These are phyloP conservation scores for Mermis nigrescens DNA, from an alignment of 2,888 invertebrate genomes.

Conservation along the genomic window DNA sequence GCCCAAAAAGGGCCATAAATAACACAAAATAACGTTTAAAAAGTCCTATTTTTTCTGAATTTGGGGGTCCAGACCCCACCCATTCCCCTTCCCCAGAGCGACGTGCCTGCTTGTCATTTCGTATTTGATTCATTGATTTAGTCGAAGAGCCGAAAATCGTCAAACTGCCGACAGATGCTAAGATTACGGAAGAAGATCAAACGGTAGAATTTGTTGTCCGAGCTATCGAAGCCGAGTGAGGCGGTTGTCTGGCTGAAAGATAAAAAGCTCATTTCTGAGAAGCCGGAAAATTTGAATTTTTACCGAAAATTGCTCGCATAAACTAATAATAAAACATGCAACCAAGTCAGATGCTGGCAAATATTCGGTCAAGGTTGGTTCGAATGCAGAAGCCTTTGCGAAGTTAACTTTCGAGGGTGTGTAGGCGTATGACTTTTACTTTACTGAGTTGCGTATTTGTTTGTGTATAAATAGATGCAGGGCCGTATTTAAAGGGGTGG, in stretches of 20 bases:
- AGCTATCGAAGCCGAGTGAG: constrained; percentile 38
- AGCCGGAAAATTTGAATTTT: constrained; percentile 70
- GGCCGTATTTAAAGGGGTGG: too few relatives aligned
- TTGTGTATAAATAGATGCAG: too few relatives aligned
- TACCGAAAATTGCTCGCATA: constrained; percentile 59
- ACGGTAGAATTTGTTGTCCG: constrained; percentile 53
- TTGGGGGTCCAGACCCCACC: too few relatives aligned
- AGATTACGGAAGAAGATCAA: constrained; percentile 51
- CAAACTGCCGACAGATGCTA: constrained; percentile 48
- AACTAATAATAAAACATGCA: constrained; percentile 40
- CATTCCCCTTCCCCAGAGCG: too few relatives aligned
- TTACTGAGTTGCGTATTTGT: too few relatives aligned
- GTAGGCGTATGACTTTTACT: too few relatives aligned
- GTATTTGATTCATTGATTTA: too few relatives aligned
- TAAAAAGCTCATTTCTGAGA: constrained; percentile 46
- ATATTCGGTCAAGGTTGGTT: constrained; percentile 4
- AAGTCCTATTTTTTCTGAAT: too few relatives aligned
- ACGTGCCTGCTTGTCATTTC: too few relatives aligned
- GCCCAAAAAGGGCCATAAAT: too few relatives aligned
- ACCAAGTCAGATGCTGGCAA: constrained; percentile 21
- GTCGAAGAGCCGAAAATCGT: too few relatives aligned
- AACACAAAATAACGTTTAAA: too few relatives aligned
- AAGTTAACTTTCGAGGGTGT: constrained; percentile 2
- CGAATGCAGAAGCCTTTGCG: neutral
- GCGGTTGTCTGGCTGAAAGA: neutral